Conservation (phyloP, 1,140 invertebrate species). For the Ceratina japonica region DNA sequence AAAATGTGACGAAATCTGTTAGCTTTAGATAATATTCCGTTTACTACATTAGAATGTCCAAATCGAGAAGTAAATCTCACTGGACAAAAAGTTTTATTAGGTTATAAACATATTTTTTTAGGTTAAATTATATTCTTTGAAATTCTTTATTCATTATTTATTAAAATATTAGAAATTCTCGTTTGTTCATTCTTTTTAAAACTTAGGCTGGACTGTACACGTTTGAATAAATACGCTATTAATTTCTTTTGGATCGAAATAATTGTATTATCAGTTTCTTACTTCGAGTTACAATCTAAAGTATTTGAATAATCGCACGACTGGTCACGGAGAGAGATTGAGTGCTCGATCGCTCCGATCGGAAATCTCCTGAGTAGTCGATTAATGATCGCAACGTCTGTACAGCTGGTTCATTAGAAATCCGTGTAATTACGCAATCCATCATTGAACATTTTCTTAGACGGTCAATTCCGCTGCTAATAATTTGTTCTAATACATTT, state of each 20-base stretch:
- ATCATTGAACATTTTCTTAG: neutral
- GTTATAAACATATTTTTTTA: too few relatives aligned
- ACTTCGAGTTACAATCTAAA: too few relatives aligned
- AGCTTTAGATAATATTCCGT: too few relatives aligned
- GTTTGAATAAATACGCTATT: constrained; percentile 20
- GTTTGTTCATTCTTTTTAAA: too few relatives aligned
- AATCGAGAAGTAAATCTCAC: too few relatives aligned
- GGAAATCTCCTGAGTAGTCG: neutral
- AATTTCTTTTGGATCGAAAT: constrained; percentile 14
- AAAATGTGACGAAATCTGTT: too few relatives aligned
- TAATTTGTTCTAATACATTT: too few relatives aligned
- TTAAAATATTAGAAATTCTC: too few relatives aligned
- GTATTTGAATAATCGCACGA: constrained; percentile 7
- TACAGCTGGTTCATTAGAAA: constrained; percentile 3
- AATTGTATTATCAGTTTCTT: constrained; percentile 8
- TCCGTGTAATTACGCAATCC: neutral
- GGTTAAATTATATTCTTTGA: too few relatives aligned
- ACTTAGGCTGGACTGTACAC: too few relatives aligned
- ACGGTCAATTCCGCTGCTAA: neutral
- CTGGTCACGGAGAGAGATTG: neutral
- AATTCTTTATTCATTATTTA: neutral
- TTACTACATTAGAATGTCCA: too few relatives aligned
- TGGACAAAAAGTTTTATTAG: too few relatives aligned
- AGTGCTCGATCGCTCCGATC: neutral
- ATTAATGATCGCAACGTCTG: neutral